phyloP scores from a whole-genome alignment of 2,113 vertebrate species.

The Pelobates fuscus region DNA sequence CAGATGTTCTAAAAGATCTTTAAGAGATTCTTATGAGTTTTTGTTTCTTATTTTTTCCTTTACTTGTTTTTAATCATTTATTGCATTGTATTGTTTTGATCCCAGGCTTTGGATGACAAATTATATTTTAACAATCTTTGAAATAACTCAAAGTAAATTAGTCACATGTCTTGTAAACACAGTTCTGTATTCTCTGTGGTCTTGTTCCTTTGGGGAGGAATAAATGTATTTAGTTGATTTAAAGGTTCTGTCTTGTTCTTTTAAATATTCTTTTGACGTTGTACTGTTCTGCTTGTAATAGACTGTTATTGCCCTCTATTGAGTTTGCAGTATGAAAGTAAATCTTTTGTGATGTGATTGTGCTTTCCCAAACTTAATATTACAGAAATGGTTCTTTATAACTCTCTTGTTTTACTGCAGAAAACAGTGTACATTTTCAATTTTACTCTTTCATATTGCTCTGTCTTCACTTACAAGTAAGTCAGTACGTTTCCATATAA shows the following conservation, averaged over 20 bases:
- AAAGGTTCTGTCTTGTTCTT: slow-evolving; percentile 82
- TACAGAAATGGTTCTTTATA: slow-evolving; percentile 77
- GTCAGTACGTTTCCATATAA: slow-evolving; percentile 52
- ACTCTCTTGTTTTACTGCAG: slow-evolving; percentile 75
- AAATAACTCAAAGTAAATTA: slow-evolving; percentile 69
- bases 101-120: slow-evolving; percentile 53
- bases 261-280: slow-evolving; percentile 80
- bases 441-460: slow-evolving; percentile 85
- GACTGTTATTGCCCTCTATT: slow-evolving; percentile 95
- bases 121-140: slow-evolving; percentile 49
- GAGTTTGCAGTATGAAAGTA: slow-evolving; percentile 88
- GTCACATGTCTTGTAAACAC: slow-evolving; percentile 67
- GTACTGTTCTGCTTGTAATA: slow-evolving; percentile 82
- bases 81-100: slow-evolving; percentile 51
- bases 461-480: slow-evolving; percentile 64
- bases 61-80: slow-evolving; percentile 58
- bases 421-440: slow-evolving; percentile 90
- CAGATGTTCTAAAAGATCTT: slow-evolving; percentile 7
- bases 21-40: slow-evolving; percentile 26
- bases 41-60: slow-evolving; percentile 47
- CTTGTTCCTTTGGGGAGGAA: slow-evolving; percentile 69
- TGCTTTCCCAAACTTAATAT: slow-evolving; percentile 87
- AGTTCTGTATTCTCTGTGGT: slow-evolving; percentile 72
- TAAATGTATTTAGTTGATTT: slow-evolving; percentile 80
- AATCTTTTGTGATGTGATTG: slow-evolving; percentile 96